Base-by-base conservation (phyloP, 2,888 invertebrate genomes). In the Drosophila atripex region DNA sequence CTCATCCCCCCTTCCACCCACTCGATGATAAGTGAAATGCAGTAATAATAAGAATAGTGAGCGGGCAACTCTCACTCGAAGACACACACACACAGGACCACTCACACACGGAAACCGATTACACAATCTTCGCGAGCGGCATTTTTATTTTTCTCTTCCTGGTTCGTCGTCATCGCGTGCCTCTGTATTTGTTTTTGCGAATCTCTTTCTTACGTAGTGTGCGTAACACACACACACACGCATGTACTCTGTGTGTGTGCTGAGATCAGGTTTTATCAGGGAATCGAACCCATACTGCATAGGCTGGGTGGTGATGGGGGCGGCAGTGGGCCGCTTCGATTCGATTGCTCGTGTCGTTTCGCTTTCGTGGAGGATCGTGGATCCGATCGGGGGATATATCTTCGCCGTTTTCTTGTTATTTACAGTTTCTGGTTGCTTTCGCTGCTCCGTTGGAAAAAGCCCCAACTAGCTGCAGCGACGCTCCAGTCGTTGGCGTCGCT, bases 101-200 rank as follows among this genome's bases (percentile, higher is more conserved):
- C 61, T 50, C 69, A 77, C 46, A 66, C 76, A 69, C 54, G 54
- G 32, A 52, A 49, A 72, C 72, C 85, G 88, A 88, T 88, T 88
- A 88, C 84, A 80, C 85, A 88, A 89, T 90, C 89, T 76, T 43
- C 18, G 61, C 65, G 63, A 78, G 76, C 83, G 87, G 87, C 85
- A 85, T 83, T 84, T 84, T 88, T 80, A 79, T 73, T 86, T 83
- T 89, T 89, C 88, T 88, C 90, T 90, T 90, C 90, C 89, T 90
- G 90, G 90, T 90, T 84, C 89, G 88, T 69, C 78, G 87, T 61
- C 80, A 71, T 78, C 79, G 82, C 68, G 64, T 73, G 72, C 71
- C 61, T 72, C 30, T 35, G 38, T 43, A 12, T 71, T 65, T 85
- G 85, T 76, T 63, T 43, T 32, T 30, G 49, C 16, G 61, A 49